Evolutionary conservation across 2,888 invertebrate genomes (phyloP).

Genomic region (Keiferia lycopersicella): DNA sequence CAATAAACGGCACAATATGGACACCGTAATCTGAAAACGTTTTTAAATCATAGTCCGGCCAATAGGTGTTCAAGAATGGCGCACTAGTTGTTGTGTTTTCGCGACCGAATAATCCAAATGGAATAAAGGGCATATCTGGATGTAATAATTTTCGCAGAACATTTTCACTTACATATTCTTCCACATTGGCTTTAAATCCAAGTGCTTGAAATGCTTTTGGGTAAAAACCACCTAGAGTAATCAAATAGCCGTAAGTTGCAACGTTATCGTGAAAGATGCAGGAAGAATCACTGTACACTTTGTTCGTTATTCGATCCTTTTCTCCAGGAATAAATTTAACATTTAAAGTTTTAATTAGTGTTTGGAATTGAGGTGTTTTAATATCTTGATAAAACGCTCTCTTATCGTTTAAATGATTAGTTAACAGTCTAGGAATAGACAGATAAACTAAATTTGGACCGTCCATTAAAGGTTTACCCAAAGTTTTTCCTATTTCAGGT

Average conservation of each 20-base stretch:
- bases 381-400: too few species aligned
- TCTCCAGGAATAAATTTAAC: background rate
- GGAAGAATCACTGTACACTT: too few species aligned
- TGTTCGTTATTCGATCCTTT: background rate
- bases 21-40: too few species aligned
- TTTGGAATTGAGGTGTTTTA: too few species aligned
- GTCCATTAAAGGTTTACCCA: background rate
- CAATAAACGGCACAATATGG: too few species aligned
- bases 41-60: background rate
- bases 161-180: too few species aligned
- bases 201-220: background rate
- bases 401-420: too few species aligned
- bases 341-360: background rate
- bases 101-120: too few species aligned
- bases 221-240: background rate
- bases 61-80: background rate
- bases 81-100: background rate
- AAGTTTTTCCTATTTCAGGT: background rate
- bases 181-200: background rate
- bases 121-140: too few species aligned
- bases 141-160: too few species aligned
- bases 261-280: conserved; percentile 5
- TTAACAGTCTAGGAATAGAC: too few species aligned
- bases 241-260: background rate
- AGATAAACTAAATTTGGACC: background rate